Base-by-base conservation (phyloP, 2,888 invertebrate species). In the Seladonia tumulorum region DNA sequence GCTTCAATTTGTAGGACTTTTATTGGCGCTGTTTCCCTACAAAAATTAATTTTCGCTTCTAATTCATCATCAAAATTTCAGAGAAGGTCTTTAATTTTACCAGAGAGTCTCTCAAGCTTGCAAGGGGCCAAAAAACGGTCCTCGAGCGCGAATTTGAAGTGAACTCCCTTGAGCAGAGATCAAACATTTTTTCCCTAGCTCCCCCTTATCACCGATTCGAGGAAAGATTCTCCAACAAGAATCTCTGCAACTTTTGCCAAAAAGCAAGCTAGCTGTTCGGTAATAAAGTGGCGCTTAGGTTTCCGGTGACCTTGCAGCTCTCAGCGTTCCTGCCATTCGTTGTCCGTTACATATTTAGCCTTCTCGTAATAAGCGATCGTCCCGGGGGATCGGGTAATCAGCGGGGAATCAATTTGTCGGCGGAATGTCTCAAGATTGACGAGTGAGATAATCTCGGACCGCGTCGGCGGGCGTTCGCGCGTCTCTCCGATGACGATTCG, bases 381-480 rank as follows among this genome's bases (percentile, higher is more conserved):
- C 76, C 76, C 83, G 72, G 83, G 83, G 83, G 83, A 82, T 66
- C 83, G 47, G 76, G 83, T 82, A 72, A 83, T 83, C 83, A 83
- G 76, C 83, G 66, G 83, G 82, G 83, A 83, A 83, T 83, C 83
- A 83, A 83, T 83, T 83, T 83, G 83, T 83, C 83, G 83, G n/a
- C 83, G 83, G 83, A 83, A 84, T 77, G 70, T 74, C 83, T 29
- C 45, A 49, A 84, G 84, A 84, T 83, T 78, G 84, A 84, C 84
- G 84, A 83, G 84, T 53, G 42, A 63, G 84, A 84, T 84, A 83
- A 84, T 78, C 70, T 35, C 12, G 74, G 29, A 60, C 57, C 72
- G 83, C 68, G 82, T 75, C 81, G 49, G 7, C 60, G 57, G 66
- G 63, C 42, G 47, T 53, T 57, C 57, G 73, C 49, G 22, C 71